Evolutionary conservation across 2,888 invertebrate species (phyloP).

Genomic region (Trisateles emortualis): DNA sequence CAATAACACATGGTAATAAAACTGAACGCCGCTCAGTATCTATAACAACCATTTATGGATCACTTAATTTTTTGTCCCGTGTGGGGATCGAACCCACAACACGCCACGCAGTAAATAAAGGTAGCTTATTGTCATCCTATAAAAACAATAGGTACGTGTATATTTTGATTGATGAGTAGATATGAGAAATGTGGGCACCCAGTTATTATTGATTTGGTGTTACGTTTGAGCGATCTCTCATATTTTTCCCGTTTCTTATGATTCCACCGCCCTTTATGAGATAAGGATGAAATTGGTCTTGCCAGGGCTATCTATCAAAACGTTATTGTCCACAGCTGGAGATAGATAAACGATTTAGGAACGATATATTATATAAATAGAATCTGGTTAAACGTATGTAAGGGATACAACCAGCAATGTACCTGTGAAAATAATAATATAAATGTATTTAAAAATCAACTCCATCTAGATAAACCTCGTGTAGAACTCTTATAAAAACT

Average conservation of each 20-base stretch:
- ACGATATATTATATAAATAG: neutral
- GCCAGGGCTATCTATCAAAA: neutral
- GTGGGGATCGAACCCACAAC: too few species aligned
- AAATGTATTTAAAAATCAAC: too few species aligned
- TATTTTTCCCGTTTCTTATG: constrained; percentile 1
- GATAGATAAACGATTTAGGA: neutral
- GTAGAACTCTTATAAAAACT: too few species aligned
- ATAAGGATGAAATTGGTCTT: neutral
- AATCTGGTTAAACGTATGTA: too few species aligned
- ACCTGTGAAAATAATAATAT: too few species aligned
- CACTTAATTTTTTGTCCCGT: too few species aligned
- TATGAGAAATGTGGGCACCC: neutral
- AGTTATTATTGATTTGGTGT: constrained; percentile 1
- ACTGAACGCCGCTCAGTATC: too few species aligned
- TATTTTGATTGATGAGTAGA: constrained; percentile 31
- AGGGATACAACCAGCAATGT: too few species aligned
- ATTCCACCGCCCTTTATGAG: neutral
- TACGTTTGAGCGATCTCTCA: constrained; percentile 3
- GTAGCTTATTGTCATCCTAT: neutral
- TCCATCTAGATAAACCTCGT: too few species aligned
- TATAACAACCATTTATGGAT: too few species aligned
- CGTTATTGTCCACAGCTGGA: neutral
- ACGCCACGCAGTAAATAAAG: too few species aligned
- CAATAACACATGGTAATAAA: too few species aligned
- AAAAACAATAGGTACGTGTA: neutral